Evolutionary conservation across 2,888 invertebrate species (phyloP).

Genomic region (Euplagia quadripunctaria): DNA sequence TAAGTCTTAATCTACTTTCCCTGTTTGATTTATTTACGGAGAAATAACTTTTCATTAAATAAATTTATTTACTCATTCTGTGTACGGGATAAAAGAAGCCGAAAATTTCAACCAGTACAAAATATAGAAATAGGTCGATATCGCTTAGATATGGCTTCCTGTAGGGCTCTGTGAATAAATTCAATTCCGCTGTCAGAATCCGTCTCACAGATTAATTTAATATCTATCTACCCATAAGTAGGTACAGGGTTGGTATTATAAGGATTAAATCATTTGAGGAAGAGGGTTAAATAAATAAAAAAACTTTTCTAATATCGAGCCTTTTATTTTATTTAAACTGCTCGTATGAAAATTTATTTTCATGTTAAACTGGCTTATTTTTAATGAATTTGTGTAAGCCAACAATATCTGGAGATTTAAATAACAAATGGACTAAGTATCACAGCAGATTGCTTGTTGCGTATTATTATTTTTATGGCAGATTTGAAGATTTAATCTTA

Average conservation of each 20-base stretch:
- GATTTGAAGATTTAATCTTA: too few species aligned
- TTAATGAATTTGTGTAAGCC: too few species aligned
- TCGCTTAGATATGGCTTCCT: slow-evolving; percentile 12
- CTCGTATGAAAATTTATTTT: neutral
- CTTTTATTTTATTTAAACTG: neutral
- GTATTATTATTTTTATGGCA: too few species aligned
- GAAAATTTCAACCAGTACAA: neutral
- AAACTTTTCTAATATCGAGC: neutral
- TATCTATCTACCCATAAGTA: neutral
- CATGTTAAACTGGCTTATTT: too few species aligned
- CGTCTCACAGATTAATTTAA: neutral
- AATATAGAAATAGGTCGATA: slow-evolving; percentile 20
- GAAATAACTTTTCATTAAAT: slow-evolving; percentile 19
- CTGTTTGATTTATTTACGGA: slow-evolving; percentile 10
- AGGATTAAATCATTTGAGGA: neutral
- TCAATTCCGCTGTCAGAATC: neutral
- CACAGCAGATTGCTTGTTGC: too few species aligned
- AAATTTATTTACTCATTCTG: slow-evolving; percentile 17
- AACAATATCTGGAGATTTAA: too few species aligned
- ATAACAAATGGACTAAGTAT: too few species aligned
- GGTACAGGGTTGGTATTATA: slow-evolving; percentile 4
- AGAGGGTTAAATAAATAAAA: neutral
- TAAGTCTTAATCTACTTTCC: too few species aligned
- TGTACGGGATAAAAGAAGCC: slow-evolving; percentile 1
- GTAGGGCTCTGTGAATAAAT: slow-evolving; percentile 16